These are phyloP conservation scores for Sylvilagus bachmani DNA, from an alignment of 2,113 vertebrate genomes.

Conservation along the genomic window DNA sequence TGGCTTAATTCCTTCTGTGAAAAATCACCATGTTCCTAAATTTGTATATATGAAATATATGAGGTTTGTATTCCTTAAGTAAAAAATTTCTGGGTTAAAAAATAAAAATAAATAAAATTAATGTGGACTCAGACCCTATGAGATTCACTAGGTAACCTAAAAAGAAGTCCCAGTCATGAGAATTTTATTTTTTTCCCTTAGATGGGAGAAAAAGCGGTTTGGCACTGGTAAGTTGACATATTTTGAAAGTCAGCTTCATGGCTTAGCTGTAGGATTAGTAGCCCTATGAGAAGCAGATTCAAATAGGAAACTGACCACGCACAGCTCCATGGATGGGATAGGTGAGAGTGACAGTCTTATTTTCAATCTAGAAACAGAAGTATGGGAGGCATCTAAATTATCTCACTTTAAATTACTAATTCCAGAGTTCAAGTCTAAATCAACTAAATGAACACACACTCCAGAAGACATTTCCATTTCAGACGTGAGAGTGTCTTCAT, in stretches of 20 bases:
- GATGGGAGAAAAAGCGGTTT: background rate
- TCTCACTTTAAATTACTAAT: background rate
- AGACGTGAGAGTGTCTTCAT: background rate
- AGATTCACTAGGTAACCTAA: background rate
- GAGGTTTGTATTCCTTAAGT: too few relatives aligned
- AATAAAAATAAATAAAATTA: background rate
- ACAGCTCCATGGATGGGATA: background rate
- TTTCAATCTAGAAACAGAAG: background rate
- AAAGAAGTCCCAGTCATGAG: background rate
- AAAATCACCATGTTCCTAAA: too few relatives aligned
- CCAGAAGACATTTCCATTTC: background rate
- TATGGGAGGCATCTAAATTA: background rate
- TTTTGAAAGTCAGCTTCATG: background rate
- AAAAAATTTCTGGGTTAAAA: too few relatives aligned
- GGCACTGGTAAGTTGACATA: background rate
- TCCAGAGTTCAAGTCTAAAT: conserved; percentile 15
- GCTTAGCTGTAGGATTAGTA: background rate
- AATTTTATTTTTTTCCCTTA: background rate
- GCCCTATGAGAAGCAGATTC: background rate
- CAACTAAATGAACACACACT: background rate
- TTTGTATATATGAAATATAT: too few relatives aligned
- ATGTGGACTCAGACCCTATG: background rate
- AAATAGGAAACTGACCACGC: background rate
- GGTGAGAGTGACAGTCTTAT: background rate
- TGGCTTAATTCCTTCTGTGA: background rate